Conservation (phyloP, 2,797 vertebrate species). For the Florisuga fusca region DNA sequence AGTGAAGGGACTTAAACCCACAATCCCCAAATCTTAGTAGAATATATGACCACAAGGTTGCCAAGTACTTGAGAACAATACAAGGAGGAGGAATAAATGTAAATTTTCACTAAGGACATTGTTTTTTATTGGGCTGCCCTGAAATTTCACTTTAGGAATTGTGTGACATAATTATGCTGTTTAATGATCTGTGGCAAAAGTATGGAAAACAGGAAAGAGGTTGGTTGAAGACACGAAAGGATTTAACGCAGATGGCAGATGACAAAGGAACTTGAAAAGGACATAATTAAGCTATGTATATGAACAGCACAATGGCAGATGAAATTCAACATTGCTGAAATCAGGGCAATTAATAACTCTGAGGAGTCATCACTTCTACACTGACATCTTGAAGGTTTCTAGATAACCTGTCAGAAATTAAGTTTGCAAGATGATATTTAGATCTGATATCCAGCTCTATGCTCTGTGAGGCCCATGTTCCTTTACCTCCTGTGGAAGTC, state of each 20-base stretch:
- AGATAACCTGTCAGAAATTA: not conserved
- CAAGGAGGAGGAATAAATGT: not conserved
- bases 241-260: not conserved
- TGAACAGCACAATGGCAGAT: not conserved
- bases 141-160: conserved; percentile 11
- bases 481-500: not conserved
- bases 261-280: not conserved
- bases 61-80: not conserved
- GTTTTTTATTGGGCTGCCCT: not conserved
- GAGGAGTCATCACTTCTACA: conserved; percentile 18
- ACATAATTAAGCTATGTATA: not conserved
- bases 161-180: not conserved
- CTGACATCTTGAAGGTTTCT: not conserved
- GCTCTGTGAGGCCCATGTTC: not conserved
- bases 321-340: not conserved
- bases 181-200: not conserved
- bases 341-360: not conserved
- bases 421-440: not conserved
- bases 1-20: not conserved
- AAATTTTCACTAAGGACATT: not conserved
- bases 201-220: not conserved
- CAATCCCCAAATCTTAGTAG: not conserved
- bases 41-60: not conserved
- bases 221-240: not conserved
- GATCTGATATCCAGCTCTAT: not conserved